phyloP scores from a whole-genome alignment of 2,888 invertebrate genomes.

The Iselma pallidipennis region DNA sequence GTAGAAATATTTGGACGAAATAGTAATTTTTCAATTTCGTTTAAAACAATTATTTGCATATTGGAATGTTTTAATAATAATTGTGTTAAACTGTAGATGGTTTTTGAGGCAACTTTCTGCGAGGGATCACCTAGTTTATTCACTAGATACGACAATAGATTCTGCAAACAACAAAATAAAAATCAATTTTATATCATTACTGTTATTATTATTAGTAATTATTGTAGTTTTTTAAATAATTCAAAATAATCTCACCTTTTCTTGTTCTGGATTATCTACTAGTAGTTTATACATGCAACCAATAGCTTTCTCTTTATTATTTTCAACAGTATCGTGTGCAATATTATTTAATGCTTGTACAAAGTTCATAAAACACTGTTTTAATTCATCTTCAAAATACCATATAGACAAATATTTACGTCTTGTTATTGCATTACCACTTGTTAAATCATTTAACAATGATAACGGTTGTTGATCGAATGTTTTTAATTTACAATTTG shows the following conservation, averaged over 20 bases:
- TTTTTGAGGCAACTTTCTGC: slow-evolving; percentile 84
- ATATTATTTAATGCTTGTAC: slow-evolving; percentile 72
- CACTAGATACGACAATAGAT: slow-evolving; percentile 77
- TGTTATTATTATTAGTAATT: background rate
- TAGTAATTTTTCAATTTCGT: slow-evolving; percentile 87
- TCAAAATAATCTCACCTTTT: slow-evolving; percentile 63
- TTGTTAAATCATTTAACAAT: slow-evolving; percentile 62
- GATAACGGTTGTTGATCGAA: slow-evolving; percentile 69
- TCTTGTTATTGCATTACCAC: slow-evolving; percentile 67
- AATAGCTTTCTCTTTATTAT: slow-evolving; percentile 80
- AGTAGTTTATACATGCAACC: slow-evolving; percentile 74
- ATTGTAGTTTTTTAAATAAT: slow-evolving; percentile 3
- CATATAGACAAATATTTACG: slow-evolving; percentile 74
- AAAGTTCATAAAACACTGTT: slow-evolving; percentile 68
- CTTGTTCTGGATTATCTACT: slow-evolving; percentile 80
- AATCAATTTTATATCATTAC: background rate
- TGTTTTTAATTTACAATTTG: slow-evolving; percentile 65
- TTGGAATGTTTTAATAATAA: slow-evolving; percentile 83
- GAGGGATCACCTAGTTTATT: slow-evolving; percentile 97
- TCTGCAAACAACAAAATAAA: slow-evolving; percentile 55
- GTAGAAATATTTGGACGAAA: slow-evolving; percentile 81
- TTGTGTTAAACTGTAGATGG: slow-evolving; percentile 82
- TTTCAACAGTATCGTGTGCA: slow-evolving; percentile 77
- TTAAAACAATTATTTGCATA: slow-evolving; percentile 86
- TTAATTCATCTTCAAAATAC: slow-evolving; percentile 89